Evolutionary conservation across 2,888 invertebrate species (phyloP), one percentile per base, ranked within the genome.

Genomic region (Folsomia manolachei): DNA sequence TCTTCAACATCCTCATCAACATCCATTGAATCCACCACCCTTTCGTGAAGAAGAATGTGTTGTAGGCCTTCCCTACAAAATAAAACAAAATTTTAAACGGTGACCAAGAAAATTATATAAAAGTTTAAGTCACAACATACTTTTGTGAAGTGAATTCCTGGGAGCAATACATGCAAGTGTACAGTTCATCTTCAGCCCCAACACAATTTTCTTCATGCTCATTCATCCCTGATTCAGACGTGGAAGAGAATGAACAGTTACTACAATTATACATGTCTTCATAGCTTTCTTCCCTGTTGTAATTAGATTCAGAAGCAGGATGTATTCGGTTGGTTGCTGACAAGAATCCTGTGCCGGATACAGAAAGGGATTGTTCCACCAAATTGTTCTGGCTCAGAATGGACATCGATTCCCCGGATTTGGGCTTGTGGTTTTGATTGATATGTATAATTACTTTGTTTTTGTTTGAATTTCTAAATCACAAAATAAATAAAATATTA

Each of bases 161-260:
- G 0, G 91, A 90, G 82, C 94, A 95, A 82, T 89, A 89, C 81
- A 88, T 89, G 83, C 94, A 95, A 83, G 91, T 61, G 23, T 24
- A 63, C 4, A 26, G 7, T 26, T 27, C 21, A 68, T 14, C 11
- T 25, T 21, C 1, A 23, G 18, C 14, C 18, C 1, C 23, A 52
- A 52, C 39, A 39, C 4, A 39, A 9, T 39, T 39, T 39, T 39
- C 39, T 14, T 39, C 7, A 39, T 39, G 4, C 7, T 39, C 39
- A 39, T 18, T 11, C 52, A 18, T 18, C 52, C 39, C 4, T 39
- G 39, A 39, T 39, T 39, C 39, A 14, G 39, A 39, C 4, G 4
- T 39, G 4, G 7, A 14, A 39, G 39, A 39, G 39, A 9, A 9
- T 60, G 60, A 60, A 60, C 4, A 11, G 9, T 60, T n/a, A 11